phyloP scores from a whole-genome alignment of 2,113 vertebrate genomes.

The Larimichthys polyactis region DNA sequence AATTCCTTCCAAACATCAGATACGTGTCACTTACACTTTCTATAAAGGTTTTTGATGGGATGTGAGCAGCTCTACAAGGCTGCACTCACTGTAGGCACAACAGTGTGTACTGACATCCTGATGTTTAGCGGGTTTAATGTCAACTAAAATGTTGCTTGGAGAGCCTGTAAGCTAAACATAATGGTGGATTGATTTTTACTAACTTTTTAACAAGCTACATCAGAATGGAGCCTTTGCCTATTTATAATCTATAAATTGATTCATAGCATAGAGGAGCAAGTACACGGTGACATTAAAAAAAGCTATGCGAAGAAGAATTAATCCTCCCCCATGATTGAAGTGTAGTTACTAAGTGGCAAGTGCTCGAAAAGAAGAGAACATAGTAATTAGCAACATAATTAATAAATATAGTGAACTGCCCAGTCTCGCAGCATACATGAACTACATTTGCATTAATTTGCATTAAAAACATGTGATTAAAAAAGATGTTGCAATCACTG shows the following conservation, averaged over 20 bases:
- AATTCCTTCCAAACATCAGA: neutral
- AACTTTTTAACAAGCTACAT: neutral
- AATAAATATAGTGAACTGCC: neutral
- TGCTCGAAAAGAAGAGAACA: constrained; percentile 3
- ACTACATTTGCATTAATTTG: constrained; percentile 17
- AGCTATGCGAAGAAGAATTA: constrained; percentile 6
- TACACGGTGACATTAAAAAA: constrained; percentile 1
- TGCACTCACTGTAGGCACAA: neutral
- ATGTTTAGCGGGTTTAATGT: too few relatives aligned
- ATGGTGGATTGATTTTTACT: neutral
- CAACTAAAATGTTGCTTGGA: neutral
- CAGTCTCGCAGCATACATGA: neutral
- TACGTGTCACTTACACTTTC: neutral
- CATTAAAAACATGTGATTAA: constrained; percentile 27
- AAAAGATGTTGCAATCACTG: neutral
- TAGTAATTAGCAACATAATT: constrained; percentile 17
- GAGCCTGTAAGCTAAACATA: too few relatives aligned
- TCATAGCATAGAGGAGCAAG: neutral
- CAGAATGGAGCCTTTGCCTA: neutral
- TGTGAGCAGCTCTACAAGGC: neutral
- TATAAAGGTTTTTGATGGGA: neutral
- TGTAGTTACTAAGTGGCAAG: constrained; percentile 8
- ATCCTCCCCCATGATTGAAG: neutral
- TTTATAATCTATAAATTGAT: neutral
- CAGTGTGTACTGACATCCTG: too few relatives aligned